phyloP scores from a whole-genome alignment of 2,888 invertebrate genomes.

The Phytoseiulus persimilis region DNA sequence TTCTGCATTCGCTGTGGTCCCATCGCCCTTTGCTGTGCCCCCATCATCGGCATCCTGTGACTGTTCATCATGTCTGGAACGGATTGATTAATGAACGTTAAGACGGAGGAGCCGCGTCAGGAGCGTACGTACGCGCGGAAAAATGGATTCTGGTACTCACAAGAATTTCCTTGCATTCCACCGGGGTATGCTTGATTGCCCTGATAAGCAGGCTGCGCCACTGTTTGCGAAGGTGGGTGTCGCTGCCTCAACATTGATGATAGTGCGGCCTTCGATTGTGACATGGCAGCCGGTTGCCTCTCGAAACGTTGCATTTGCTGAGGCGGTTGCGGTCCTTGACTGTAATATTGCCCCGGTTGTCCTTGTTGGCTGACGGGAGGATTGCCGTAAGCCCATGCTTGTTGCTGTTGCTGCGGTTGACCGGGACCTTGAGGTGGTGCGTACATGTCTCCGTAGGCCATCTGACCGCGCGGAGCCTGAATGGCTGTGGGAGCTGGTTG shows the following conservation, averaged over 20 bases:
- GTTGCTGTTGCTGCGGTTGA: constrained; percentile 8
- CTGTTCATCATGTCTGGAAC: constrained; percentile 20
- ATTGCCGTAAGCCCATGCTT: background rate
- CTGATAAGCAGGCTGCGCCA: background rate
- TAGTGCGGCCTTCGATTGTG: constrained; percentile 69
- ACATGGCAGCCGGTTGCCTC: constrained; percentile 48
- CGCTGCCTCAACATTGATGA: constrained; percentile 74
- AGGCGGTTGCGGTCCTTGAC: constrained; percentile 52
- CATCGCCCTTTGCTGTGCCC: constrained; percentile 12
- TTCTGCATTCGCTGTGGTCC: constrained; percentile 21
- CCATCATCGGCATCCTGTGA: constrained; percentile 27
- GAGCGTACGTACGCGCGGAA: no score
- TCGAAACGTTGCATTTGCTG: constrained; percentile 48
- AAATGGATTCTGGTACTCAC: no score
- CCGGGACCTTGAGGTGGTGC: background rate
- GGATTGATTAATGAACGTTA: background rate
- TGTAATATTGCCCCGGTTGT: constrained; percentile 51
- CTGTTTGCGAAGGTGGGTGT: constrained; percentile 54
- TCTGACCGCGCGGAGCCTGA: constrained; percentile 15
- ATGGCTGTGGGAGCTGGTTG: constrained; percentile 35
- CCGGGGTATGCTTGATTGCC: background rate
- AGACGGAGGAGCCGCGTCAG: background rate
- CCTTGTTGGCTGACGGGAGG: constrained; percentile 12
- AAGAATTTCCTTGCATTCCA: background rate
- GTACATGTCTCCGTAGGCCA: constrained; percentile 34